Evolutionary conservation across 2,888 invertebrate genomes (phyloP).

Genomic region (Sipha maydis): DNA sequence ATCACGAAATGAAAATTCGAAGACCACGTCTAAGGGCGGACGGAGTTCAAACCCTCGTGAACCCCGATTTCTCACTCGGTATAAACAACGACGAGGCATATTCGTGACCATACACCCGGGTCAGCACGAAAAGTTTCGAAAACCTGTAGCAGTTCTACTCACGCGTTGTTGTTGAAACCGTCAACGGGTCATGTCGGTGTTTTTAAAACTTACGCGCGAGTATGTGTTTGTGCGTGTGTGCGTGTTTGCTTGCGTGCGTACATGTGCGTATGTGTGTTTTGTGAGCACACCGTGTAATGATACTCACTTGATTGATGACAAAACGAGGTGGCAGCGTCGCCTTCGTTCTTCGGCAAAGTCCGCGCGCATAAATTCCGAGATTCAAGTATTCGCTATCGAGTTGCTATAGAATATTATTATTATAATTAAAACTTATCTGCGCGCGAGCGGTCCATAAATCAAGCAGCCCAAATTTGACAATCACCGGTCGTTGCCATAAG

Average conservation of each 20-base stretch:
- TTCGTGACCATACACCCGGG: too few relatives aligned
- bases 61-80: too few relatives aligned
- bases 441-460: constrained; percentile 25
- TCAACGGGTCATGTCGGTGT: too few relatives aligned
- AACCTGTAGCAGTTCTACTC: too few relatives aligned
- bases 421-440: neutral
- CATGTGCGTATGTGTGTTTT: neutral
- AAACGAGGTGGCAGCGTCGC: neutral
- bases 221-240: too few relatives aligned
- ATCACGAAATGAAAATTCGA: too few relatives aligned
- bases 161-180: too few relatives aligned
- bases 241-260: too few relatives aligned
- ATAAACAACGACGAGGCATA: too few relatives aligned
- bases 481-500: neutral
- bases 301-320: constrained; percentile 18
- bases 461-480: neutral
- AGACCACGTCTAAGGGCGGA: too few relatives aligned
- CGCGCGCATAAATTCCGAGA: neutral
- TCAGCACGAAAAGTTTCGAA: too few relatives aligned
- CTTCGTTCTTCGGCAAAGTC: neutral
- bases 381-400: neutral
- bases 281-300: neutral
- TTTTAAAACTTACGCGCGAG: neutral
- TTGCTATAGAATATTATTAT: neutral
- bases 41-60: too few relatives aligned